phyloP scores from a whole-genome alignment of 2,888 invertebrate genomes.

The Trissoscelio sp. region DNA sequence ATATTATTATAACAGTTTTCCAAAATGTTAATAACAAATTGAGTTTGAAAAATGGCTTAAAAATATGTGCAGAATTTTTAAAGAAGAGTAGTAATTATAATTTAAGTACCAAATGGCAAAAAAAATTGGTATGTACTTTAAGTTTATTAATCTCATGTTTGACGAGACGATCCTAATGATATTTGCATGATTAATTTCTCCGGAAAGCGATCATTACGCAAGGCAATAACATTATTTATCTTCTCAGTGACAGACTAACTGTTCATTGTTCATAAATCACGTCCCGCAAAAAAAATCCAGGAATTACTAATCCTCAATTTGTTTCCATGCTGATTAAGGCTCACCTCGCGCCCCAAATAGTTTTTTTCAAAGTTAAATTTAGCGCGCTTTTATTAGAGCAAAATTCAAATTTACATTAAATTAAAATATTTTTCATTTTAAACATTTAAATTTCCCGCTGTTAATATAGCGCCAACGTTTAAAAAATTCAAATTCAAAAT shows the following conservation, averaged over 20 bases:
- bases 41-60: too few relatives aligned
- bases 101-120: slow-evolving; percentile 27
- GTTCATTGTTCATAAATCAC: slow-evolving; percentile 67
- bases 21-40: too few relatives aligned
- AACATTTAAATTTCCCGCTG: too few relatives aligned
- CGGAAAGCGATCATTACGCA: slow-evolving; percentile 63
- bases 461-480: too few relatives aligned
- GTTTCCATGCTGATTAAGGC: slow-evolving; percentile 28
- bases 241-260: slow-evolving; percentile 65
- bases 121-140: slow-evolving; percentile 27
- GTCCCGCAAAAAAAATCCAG: slow-evolving; percentile 13
- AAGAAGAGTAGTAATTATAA: slow-evolving; percentile 46
- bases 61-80: too few relatives aligned
- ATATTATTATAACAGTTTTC: too few relatives aligned
- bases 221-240: slow-evolving; percentile 66
- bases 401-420: too few relatives aligned
- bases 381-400: too few relatives aligned
- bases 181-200: slow-evolving; percentile 68
- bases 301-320: slow-evolving; percentile 34
- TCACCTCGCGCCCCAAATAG: neutral
- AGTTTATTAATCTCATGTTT: slow-evolving; percentile 57
- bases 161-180: slow-evolving; percentile 64
- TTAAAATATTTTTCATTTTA: too few relatives aligned
- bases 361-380: neutral
- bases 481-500: too few relatives aligned